These are phyloP conservation scores for Apamea anceps DNA, from an alignment of 2,888 invertebrate genomes.

Conservation along the genomic window DNA sequence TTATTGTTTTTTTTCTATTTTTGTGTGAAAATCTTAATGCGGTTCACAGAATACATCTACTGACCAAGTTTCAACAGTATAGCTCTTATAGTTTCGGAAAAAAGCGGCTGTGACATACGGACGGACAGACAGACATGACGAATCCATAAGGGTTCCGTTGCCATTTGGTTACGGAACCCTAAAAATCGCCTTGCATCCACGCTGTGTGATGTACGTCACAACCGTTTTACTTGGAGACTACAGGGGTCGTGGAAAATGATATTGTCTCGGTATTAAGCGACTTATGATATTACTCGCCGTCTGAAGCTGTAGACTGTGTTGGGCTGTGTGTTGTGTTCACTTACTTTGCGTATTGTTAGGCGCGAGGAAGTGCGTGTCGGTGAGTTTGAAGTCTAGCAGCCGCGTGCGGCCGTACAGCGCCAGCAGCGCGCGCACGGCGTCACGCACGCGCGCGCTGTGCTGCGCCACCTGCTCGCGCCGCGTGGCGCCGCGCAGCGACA, in stretches of 20 bases:
- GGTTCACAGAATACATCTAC: too few species aligned
- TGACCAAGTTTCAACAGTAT: too few species aligned
- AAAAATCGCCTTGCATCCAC: not conserved
- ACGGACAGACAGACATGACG: too few species aligned
- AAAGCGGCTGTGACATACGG: too few species aligned
- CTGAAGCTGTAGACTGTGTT: too few species aligned
- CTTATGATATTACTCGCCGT: not conserved
- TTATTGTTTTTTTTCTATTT: too few species aligned
- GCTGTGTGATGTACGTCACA: not conserved
- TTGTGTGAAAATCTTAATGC: too few species aligned
- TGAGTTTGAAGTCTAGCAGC: conserved; percentile 95
- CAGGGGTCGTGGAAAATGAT: not conserved
- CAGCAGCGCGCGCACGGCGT: conserved; percentile 95
- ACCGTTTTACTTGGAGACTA: not conserved
- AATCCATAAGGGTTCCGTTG: too few species aligned
- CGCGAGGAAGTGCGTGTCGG: conserved; percentile 90
- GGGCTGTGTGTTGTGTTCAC: too few species aligned
- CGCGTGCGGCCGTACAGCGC: conserved; percentile 96
- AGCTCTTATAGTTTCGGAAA: too few species aligned
- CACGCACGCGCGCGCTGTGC: conserved; percentile 93
- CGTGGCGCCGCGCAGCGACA: conserved; percentile 90
- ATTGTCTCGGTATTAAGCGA: not conserved
- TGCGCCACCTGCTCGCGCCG: conserved; percentile 91
- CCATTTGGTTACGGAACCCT: too few species aligned
- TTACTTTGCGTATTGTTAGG: conserved; percentile 85